Evolutionary conservation across 1,140 invertebrate genomes (phyloP).

Genomic region (Cecropterus lyciades): DNA sequence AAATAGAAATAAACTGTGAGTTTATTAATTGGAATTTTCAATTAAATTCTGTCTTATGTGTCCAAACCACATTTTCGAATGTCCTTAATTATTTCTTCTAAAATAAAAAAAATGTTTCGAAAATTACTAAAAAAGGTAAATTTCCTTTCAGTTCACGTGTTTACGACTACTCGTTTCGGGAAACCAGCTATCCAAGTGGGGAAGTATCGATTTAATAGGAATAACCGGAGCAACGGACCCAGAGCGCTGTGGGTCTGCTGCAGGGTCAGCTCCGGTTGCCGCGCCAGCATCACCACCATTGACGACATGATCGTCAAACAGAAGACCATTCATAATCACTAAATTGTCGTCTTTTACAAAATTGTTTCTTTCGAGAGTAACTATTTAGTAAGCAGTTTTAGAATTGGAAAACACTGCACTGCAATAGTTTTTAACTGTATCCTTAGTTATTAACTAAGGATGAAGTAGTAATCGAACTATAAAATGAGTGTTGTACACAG

Average conservation of each 20-base stretch:
- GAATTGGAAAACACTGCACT: too few relatives aligned
- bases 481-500: too few relatives aligned
- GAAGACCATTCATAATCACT: slow-evolving; percentile 65
- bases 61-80: too few relatives aligned
- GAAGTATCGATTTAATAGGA: slow-evolving; percentile 61
- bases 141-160: slow-evolving; percentile 26
- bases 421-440: too few relatives aligned
- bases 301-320: slow-evolving; percentile 63
- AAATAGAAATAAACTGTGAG: too few relatives aligned
- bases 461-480: too few relatives aligned
- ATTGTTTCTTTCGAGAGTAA: not conserved
- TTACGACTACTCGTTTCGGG: slow-evolving; percentile 58
- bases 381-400: too few relatives aligned
- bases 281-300: slow-evolving; percentile 63
- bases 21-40: too few relatives aligned
- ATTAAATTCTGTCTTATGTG: too few relatives aligned
- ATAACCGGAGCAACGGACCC: slow-evolving; percentile 59
- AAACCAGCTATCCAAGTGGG: slow-evolving; percentile 64
- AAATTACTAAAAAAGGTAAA: not conserved
- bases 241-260: slow-evolving; percentile 65
- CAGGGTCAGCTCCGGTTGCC: slow-evolving; percentile 62
- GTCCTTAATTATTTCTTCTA: too few relatives aligned
- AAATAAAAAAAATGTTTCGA: too few relatives aligned
- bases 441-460: too few relatives aligned
- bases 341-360: slow-evolving; percentile 15